Evolutionary conservation across 2,888 invertebrate species (phyloP).

Genomic region (Torymus texanus): DNA sequence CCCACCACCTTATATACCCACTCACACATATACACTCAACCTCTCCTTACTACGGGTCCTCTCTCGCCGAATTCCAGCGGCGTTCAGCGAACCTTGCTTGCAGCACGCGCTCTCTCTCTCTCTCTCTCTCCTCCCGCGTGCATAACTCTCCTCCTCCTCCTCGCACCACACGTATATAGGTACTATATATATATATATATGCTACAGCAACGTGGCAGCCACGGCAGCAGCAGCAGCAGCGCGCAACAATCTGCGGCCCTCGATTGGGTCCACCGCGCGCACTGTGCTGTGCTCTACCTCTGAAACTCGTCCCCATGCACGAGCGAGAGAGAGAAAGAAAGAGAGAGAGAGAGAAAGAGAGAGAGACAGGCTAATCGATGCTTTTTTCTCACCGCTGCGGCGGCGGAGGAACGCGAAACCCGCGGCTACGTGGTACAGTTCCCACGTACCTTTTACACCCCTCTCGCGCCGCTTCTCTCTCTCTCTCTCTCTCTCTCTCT

Average conservation of each 20-base stretch:
- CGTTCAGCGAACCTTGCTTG: constrained; percentile 32
- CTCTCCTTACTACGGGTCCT: not conserved
- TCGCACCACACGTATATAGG: not conserved
- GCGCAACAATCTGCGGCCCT: constrained; percentile 39
- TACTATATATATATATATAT: too few species aligned
- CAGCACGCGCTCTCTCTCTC: not conserved
- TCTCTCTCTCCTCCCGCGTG: not conserved
- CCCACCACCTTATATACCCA: too few species aligned
- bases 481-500: constrained; percentile 22
- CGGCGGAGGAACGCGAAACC: constrained; percentile 54
- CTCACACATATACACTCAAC: too few species aligned
- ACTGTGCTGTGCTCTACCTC: not conserved
- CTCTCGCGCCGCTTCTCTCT: constrained; percentile 50
- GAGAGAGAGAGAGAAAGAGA: constrained; percentile 30
- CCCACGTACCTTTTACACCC: constrained; percentile 69
- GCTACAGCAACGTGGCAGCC: too few species aligned
- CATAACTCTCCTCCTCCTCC: not conserved
- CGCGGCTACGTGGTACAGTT: constrained; percentile 67
- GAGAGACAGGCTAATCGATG: constrained; percentile 53
- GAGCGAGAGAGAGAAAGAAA: constrained; percentile 31
- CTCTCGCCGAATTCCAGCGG: constrained; percentile 14
- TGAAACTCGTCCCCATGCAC: constrained; percentile 13
- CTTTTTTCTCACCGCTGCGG: constrained; percentile 55
- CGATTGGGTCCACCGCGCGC: constrained; percentile 31
- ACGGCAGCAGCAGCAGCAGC: constrained; percentile 9